Base-by-base conservation (phyloP, 2,113 vertebrate genomes). In the Apodemus sylvaticus region DNA sequence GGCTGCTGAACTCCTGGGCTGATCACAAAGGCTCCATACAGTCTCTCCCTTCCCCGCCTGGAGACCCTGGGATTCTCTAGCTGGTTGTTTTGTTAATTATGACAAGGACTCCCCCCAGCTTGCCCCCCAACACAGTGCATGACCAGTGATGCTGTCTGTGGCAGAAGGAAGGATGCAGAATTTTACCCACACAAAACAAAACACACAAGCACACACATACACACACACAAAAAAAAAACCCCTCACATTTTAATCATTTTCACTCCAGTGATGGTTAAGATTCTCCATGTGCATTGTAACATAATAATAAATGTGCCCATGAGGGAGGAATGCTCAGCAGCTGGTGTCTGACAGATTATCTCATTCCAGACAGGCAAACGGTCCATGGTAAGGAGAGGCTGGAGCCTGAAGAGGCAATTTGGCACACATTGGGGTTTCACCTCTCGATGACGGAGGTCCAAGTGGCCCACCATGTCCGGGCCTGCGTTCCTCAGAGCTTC, bases 271-370 rank as follows among this genome's bases (percentile, higher is more conserved):
- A 93, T 93, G 76, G 98, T 98, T 96, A 91, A 96, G 97, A 98
- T 98, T 98, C 98, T 98, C 98, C 98, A 97, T 96, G 96, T 86
- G 82, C 98, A 77, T 98, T 98, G 98, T 98, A 99, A 98, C 98
- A 98, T 98, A 98, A 96, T 98, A 98, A 98, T 98, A 98, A 98
- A 98, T 97, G 98, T 98, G 98, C 98, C 98, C 98, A 97, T 95
- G 98, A 98, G 98, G 98, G 98, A 97, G 97, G 98, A 97, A 94
- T 95, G 82, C 76, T 29, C 97, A 98, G 98, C 98, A 98, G 98
- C 98, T 98, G 98, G 98, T 98, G 98, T 98, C 98, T 99, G 98
- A 98, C 98, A 98, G 98, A 98, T 99, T 98, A 98, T 96, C 98
- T 97, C 78, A 81, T 97, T 98, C 97, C 97, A 98, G 98, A 97